Percentiles rank a stretch among this genome's conserved stretches.
These are phyloP conservation scores for Cetoscarus ocellatus DNA, from an alignment of 2,797 vertebrate genomes.

Conservation along the genomic window DNA sequence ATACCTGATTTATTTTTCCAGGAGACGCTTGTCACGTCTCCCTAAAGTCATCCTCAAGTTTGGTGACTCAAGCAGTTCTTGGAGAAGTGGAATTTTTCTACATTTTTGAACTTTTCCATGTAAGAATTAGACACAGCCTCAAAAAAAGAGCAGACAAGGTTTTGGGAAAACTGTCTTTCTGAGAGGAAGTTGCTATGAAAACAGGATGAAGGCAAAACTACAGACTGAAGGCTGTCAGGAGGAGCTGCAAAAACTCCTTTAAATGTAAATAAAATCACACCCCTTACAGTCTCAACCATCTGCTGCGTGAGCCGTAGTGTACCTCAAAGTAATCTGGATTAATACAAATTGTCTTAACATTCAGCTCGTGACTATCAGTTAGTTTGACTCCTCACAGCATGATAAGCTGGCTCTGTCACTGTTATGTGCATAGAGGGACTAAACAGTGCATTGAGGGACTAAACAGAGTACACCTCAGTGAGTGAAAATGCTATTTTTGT, in stretches of 20 bases:
- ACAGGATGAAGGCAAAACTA: conserved; percentile 68
- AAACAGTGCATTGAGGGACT: background rate
- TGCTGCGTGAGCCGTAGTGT: background rate
- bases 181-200: conserved; percentile 68
- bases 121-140: conserved; percentile 24
- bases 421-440: background rate
- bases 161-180: conserved; percentile 51
- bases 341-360: conserved; percentile 14
- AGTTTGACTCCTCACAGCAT: conserved; percentile 1
- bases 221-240: conserved; percentile 28
- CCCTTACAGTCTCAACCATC: background rate
- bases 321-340: conserved; percentile 2
- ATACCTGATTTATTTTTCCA: conserved; percentile 14
- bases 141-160: conserved; percentile 14
- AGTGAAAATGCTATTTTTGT: background rate
- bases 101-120: conserved; percentile 32
- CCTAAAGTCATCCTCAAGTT: conserved; percentile 4
- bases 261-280: background rate
- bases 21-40: conserved; percentile 42
- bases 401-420: background rate
- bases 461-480: too few relatives aligned
- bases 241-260: conserved; percentile 18
- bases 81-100: conserved; percentile 4
- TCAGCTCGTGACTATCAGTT: conserved; percentile 12
- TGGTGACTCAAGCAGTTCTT: conserved; percentile 6